Percentiles rank a stretch among this genome's conserved stretches.
Conservation (phyloP, 2,797 vertebrate genomes). For the Poecilia picta region DNA sequence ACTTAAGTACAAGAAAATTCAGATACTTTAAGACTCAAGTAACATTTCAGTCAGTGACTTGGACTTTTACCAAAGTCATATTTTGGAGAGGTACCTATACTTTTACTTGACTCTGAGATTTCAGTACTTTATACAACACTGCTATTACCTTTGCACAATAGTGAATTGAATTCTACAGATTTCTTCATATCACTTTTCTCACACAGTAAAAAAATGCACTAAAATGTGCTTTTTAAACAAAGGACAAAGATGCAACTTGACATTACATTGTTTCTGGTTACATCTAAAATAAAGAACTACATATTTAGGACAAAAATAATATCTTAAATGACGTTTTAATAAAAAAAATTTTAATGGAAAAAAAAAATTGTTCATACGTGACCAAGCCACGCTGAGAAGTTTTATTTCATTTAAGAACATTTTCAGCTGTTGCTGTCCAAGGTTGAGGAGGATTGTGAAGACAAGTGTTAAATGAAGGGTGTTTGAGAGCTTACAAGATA, state of each 20-base stretch:
- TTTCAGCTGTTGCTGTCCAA: neutral
- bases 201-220: neutral
- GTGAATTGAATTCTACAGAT: neutral
- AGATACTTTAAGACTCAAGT: too few relatives aligned
- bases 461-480: neutral
- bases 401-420: neutral
- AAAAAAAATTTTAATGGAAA: too few relatives aligned
- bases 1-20: too few relatives aligned
- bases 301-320: neutral
- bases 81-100: too few relatives aligned
- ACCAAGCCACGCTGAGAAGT: neutral
- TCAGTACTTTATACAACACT: too few relatives aligned
- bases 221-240: neutral
- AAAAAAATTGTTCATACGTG: neutral
- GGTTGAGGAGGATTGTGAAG: neutral
- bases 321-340: too few relatives aligned
- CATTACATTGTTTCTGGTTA: neutral
- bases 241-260: neutral
- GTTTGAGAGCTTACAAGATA: neutral
- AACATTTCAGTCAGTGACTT: too few relatives aligned
- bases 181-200: neutral
- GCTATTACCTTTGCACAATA: neutral
- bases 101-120: too few relatives aligned
- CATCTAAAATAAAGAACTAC: neutral
- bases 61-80: too few relatives aligned